Conservation (phyloP, 2,797 vertebrate genomes). For the Ispidina picta region DNA sequence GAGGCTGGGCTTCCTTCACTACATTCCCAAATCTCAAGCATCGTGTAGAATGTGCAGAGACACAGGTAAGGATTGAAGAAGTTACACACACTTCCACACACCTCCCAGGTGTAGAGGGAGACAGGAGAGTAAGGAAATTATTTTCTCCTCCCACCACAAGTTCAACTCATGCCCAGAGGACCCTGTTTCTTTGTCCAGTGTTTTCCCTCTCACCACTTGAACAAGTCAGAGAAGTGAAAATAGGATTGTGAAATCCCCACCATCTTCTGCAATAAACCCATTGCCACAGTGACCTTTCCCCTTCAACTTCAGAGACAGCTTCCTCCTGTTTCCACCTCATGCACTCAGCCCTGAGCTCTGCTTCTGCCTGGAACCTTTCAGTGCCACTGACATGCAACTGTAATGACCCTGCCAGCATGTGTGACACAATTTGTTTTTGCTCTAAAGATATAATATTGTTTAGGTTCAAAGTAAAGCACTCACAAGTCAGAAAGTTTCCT, state of each 20-base stretch:
- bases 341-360: conserved; percentile 14
- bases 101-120: neutral
- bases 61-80: neutral
- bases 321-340: conserved; percentile 33
- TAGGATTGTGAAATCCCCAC: conserved; percentile 15
- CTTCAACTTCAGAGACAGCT: conserved; percentile 43
- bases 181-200: neutral
- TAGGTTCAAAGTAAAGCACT: conserved; percentile 45
- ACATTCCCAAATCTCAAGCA: neutral
- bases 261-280: neutral
- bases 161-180: neutral
- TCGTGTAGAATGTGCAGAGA: neutral
- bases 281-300: conserved; percentile 44
- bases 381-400: conserved; percentile 14
- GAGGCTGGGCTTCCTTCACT: neutral
- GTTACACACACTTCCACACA: neutral
- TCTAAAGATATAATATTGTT: conserved; percentile 42
- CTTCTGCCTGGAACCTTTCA: conserved; percentile 62
- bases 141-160: neutral
- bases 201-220: neutral
- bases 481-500: conserved; percentile 40
- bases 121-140: neutral
- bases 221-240: neutral
- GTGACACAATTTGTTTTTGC: conserved; percentile 39
- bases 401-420: conserved; percentile 31